Percentiles rank a stretch among this genome's conserved stretches.
Conservation (phyloP, 2,113 vertebrate species). For the Opisthocomus hoazin region DNA sequence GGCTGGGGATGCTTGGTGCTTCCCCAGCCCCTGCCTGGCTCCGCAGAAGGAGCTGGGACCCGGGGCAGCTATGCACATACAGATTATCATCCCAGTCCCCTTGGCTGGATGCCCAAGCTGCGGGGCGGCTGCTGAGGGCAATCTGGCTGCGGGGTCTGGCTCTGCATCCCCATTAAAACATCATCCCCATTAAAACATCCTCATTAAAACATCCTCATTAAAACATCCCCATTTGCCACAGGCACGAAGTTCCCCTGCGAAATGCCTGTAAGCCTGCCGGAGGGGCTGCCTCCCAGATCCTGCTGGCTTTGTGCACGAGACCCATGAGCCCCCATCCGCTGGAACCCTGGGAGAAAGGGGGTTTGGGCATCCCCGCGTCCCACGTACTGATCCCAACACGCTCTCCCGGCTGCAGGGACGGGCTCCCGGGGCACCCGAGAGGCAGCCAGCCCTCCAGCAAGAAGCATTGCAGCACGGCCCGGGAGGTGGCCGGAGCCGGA, state of each 20-base stretch:
- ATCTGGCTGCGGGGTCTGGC: background rate
- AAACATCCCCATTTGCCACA: background rate
- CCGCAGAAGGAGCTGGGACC: rapidly evolving
- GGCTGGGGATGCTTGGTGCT: background rate
- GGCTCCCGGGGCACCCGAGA: background rate
- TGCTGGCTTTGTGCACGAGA: background rate
- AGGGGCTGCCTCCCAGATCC: background rate
- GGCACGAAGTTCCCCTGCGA: background rate
- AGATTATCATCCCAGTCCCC: background rate
- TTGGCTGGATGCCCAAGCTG: background rate
- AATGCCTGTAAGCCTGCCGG: background rate
- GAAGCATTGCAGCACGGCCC: background rate
- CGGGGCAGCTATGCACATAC: rapidly evolving
- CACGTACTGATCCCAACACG: background rate
- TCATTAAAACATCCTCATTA: rapidly evolving
- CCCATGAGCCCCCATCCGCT: rapidly evolving
- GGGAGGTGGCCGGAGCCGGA: background rate
- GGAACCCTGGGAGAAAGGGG: background rate
- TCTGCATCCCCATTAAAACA: background rate
- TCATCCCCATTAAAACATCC: too few species aligned
- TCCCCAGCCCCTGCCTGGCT: background rate
- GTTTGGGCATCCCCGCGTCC: rapidly evolving
- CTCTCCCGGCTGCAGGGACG: background rate
- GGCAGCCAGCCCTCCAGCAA: background rate
- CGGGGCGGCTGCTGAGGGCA: background rate